These are phyloP conservation scores for Harpalus rufipes DNA, from an alignment of 2,888 invertebrate species.

Conservation along the genomic window DNA sequence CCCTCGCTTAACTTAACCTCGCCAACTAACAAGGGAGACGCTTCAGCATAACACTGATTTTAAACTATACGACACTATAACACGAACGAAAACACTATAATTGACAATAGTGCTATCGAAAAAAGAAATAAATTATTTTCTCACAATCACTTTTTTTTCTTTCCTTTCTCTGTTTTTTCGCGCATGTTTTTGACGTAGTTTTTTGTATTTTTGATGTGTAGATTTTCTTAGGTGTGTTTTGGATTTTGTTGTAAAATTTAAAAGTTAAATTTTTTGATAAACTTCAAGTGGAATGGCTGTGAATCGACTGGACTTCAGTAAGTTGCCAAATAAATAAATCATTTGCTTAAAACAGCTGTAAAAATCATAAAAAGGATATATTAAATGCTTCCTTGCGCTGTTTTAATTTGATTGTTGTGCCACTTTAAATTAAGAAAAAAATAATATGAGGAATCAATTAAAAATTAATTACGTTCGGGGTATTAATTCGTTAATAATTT, in stretches of 20 bases:
- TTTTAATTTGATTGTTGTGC: constrained; percentile 44
- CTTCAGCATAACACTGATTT: constrained; percentile 58
- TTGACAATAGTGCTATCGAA: constrained; percentile 68
- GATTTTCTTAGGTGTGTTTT: constrained; percentile 52
- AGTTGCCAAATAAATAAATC: constrained; percentile 57
- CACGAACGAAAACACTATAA: constrained; percentile 67
- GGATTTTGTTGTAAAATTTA: constrained; percentile 10
- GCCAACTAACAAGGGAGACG: constrained; percentile 65
- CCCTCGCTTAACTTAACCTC: constrained; percentile 54
- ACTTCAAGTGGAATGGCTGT: constrained; percentile 5
- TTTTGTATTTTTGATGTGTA: constrained; percentile 36
- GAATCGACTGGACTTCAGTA: constrained; percentile 35
- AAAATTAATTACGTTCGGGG: neutral
- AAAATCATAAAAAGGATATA: constrained; percentile 28
- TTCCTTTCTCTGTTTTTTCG: constrained; percentile 38
- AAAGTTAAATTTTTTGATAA: constrained; percentile 32
- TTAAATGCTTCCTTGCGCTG: constrained; percentile 40
- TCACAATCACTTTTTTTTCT: constrained; percentile 57
- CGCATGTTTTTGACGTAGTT: constrained; percentile 43
- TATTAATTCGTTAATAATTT: constrained; percentile 9
- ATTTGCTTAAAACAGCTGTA: constrained; percentile 58
- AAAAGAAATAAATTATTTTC: constrained; percentile 62
- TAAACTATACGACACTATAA: constrained; percentile 52
- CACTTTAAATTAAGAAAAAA: neutral
- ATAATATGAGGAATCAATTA: neutral